Evolutionary conservation across 1,140 invertebrate genomes (phyloP), one percentile per base, ranked within the genome.

Genomic region (Pseudobourletiella spinata): DNA sequence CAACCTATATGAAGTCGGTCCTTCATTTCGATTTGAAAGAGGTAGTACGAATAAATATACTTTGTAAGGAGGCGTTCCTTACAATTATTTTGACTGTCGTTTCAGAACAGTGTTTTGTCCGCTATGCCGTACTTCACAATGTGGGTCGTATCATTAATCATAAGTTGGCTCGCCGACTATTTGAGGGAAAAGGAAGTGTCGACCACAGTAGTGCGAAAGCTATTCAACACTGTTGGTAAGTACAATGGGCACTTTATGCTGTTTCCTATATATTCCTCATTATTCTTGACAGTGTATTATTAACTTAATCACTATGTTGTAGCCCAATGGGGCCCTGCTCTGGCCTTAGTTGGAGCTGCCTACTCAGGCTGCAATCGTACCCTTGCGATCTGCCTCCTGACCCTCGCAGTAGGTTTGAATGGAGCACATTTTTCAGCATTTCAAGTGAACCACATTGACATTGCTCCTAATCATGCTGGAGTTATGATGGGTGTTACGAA

Each of bases 261-360:
- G 24, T 42, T 26, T 2, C 46, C 2, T 51, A 60, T 35, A 28
- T 28, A 48, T n/a, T 48, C 8, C 16, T 25, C 26, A n/a, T n/a
- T n/a, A n/a, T n/a, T n/a, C n/a, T n/a, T n/a, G n/a, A n/a, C n/a
- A n/a, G n/a, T 29, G 29, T 35, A 51, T 50, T 58, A 29, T 28
- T 42, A 39, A 22, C 24, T 60, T 39, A 3, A 43, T 55, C 61
- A 66, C 62, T n/a, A 65, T 57, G 43, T 83, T 76, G 44, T 75
- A 84, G 86, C 83, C 22, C 85, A 83, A 3, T 79, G 85, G 58
- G 84, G 82, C 20, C 86, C 84, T 0, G 89, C 86, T 6, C 79
- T 89, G 3, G 89, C 89, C 30, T 82, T 91, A 44, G 81, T 91
- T 46, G 80, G 83, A 24, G 88, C 89, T 6, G 86, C 86, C 0